Evolutionary conservation across 2,797 vertebrate species (phyloP).

Genomic region (Acipenser oxyrinchus): DNA sequence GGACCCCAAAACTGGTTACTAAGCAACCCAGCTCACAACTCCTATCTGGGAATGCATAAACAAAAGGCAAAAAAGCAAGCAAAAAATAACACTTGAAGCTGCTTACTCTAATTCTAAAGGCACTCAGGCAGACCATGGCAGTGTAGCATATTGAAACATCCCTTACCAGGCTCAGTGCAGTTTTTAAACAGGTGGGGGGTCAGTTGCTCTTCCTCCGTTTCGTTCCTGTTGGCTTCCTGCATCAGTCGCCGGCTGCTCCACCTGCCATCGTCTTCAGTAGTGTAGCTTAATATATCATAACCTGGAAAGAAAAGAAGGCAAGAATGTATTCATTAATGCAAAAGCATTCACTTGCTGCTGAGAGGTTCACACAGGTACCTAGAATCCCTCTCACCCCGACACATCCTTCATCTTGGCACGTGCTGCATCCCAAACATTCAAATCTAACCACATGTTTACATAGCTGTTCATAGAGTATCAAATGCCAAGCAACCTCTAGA

Average conservation of each 20-base stretch:
- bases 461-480: too few relatives aligned
- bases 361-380: neutral
- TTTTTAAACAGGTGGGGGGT: conserved; percentile 56
- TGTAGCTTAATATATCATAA: conserved; percentile 48
- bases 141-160: neutral
- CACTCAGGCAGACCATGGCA: too few relatives aligned
- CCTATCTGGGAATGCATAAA: conserved; percentile 15
- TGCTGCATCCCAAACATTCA: too few relatives aligned
- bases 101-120: neutral
- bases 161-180: conserved; percentile 82
- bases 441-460: too few relatives aligned
- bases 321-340: conserved; percentile 21
- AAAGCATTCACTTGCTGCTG: conserved; percentile 32
- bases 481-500: too few relatives aligned
- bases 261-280: conserved; percentile 40
- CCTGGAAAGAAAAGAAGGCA: conserved; percentile 39
- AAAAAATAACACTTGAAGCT: neutral
- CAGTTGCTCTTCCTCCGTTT: conserved; percentile 46
- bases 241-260: conserved; percentile 70
- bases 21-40: too few relatives aligned
- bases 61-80: conserved; percentile 1
- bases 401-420: too few relatives aligned
- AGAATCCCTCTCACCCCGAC: too few relatives aligned
- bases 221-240: conserved; percentile 55
- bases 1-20: too few relatives aligned